Evolutionary conservation across 2,797 vertebrate genomes (phyloP), one percentile per base, ranked within the genome.

Genomic region (Betta splendens): DNA sequence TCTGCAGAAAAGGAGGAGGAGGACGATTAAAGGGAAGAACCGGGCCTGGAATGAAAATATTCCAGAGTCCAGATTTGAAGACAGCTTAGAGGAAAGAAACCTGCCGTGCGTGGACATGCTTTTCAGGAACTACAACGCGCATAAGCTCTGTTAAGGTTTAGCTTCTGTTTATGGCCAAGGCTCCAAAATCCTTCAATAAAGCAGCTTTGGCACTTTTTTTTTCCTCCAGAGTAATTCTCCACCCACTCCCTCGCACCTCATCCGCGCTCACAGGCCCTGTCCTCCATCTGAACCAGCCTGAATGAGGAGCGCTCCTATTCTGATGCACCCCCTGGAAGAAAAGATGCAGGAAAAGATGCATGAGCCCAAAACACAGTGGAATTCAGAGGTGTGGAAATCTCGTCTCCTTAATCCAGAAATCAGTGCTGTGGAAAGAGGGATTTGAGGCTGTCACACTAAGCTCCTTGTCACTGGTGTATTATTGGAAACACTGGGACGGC

Each of bases 391-490:
- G 87, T 87, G 85, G 78, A 85, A 87, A 87, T 84, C 80, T 87
- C 59, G 63, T 69, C 80, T 83, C 72, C 72, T 83, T 88, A 88
- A 89, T 89, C 85, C 89, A 87, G 80, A 86, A 89, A 87, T 87
- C 86, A 80, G 80, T 54, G 64, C 76, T 31, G 77, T 76, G 86
- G 84, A 88, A 86, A 85, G 78, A 73, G 69, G 84, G 80, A 78
- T 88, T 85, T 87, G 70, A 75, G 67, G 78, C 82, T 87, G 90
- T 88, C 87, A 82, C 83, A 63, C 75, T 88, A 87, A 89, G 86
- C 87, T 73, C 46, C 79, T 81, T 87, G 82, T 85, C 85, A 80
- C 83, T 51, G 73, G 72, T 80, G 83, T 79, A 80, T 86, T 85
- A 85, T 70, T 80, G 81, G 75, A 83, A 77, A 82, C 69, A 71